phyloP scores from a whole-genome alignment of 1,140 invertebrate species.

The Geopemphigus sp. region DNA sequence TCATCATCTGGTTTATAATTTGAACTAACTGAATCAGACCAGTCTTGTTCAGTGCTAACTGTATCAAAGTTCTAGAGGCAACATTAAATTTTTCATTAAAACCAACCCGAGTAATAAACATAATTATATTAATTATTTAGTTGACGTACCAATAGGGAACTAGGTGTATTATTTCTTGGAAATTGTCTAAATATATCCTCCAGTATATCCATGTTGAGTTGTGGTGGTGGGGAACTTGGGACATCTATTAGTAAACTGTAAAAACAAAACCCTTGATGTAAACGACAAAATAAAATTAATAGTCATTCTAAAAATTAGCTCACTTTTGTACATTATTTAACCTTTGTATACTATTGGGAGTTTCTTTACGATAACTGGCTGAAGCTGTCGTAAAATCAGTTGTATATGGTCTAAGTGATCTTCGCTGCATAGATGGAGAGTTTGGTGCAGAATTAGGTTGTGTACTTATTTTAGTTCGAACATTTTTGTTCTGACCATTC shows the following conservation, averaged over 20 bases:
- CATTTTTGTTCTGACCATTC: constrained; percentile 57
- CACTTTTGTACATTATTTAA: constrained; percentile 11
- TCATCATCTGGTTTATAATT: constrained; percentile 32
- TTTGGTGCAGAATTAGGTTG: constrained; percentile 64
- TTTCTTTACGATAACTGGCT: constrained; percentile 44
- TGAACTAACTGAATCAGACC: background rate
- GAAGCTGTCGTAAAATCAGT: constrained; percentile 48
- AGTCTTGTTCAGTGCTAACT: constrained; percentile 14
- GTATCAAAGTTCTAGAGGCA: constrained; percentile 53
- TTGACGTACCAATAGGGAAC: constrained; percentile 60
- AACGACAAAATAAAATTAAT: background rate
- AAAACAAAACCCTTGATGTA: background rate
- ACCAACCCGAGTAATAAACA: constrained; percentile 51
- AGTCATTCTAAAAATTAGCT: background rate
- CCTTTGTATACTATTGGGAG: constrained; percentile 5
- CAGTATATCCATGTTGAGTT: constrained; percentile 65
- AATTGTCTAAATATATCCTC: constrained; percentile 59
- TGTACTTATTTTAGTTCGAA: constrained; percentile 55
- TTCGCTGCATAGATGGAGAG: constrained; percentile 60
- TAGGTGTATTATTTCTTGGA: constrained; percentile 54
- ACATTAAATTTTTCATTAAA: background rate
- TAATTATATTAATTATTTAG: constrained; percentile 61
- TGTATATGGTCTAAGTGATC: constrained; percentile 40
- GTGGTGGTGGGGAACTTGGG: constrained; percentile 5
- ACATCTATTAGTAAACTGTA: constrained; percentile 1